Base-by-base conservation (phyloP, 2,888 invertebrate genomes). In the Pollenia amentaria region DNA sequence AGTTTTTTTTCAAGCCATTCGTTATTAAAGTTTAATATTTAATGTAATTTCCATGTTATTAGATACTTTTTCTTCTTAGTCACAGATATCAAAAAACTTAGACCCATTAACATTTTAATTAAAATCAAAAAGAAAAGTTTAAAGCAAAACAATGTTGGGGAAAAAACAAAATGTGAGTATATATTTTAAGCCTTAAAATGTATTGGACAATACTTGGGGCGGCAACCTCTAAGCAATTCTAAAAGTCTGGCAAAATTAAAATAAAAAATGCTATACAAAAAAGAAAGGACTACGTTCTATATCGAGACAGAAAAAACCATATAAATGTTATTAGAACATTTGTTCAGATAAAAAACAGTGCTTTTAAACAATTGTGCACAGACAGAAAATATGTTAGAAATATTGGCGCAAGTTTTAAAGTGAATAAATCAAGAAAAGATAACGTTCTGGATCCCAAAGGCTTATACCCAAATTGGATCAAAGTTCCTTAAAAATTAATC, bases 11-110 rank as follows among this genome's bases (percentile, higher is more conserved):
- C 29, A 2, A 10, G 29, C 2, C 42, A 70, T 62, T 29, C 40
- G 44, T 64, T 72, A 64, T 44, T 55, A 64, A 64, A 80, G 16
- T 80, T 64, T 57, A 78, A 69, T 78, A 60, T 40, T 46, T 78
- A 69, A 53, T 44, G 67, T 77, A 48, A 62, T 48, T 16, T 75
- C 9, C 38, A 46, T 73, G 73, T 55, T 10, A 16, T 21, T 44
- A 38, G 14, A 38, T 1, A 29, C 3, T 12, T 4, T 46, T 29
- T 64, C 40, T 42, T 18, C 40, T 8, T 12, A 38, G 9, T 60
- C 6, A 0, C 12, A 40, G 60, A 60, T 55, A 60, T 29, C 67
- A 40, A 46, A 1, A n/a, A 69, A 70, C 69, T 16, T 12, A 21
- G 3, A 70, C 18, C 21, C 60, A 44, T 53, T 48, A 57, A 46